Evolutionary conservation across 35 echinoderm and acorn worm species (phyloP).

Genomic region (Heliocidaris tuberculata): DNA sequence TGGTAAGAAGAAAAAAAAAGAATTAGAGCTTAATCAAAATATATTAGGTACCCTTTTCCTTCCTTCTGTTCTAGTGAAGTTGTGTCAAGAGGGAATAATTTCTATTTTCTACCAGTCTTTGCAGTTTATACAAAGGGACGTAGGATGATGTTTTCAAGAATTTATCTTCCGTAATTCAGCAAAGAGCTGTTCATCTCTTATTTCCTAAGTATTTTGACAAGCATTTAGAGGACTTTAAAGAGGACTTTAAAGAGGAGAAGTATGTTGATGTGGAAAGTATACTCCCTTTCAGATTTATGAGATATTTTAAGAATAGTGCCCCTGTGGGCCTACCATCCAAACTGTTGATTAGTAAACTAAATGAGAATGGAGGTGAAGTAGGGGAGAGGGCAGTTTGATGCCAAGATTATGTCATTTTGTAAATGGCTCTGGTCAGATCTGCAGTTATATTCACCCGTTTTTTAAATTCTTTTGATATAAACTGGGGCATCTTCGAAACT

Average conservation of each 20-base stretch:
- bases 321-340: too few species aligned
- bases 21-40: background rate
- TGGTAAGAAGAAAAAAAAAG: background rate
- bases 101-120: background rate
- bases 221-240: background rate
- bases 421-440: background rate
- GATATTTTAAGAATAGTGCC: too few species aligned
- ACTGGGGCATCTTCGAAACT: background rate
- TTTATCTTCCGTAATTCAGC: background rate
- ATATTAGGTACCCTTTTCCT: background rate
- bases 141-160: background rate
- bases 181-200: background rate
- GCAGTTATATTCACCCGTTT: background rate
- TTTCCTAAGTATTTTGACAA: background rate
- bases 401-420: background rate
- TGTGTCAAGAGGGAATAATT: background rate
- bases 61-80: background rate
- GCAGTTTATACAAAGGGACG: background rate
- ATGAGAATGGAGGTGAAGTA: background rate
- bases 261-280: background rate
- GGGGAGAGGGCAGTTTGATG: background rate
- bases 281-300: background rate
- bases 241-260: background rate
- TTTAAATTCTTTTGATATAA: background rate
- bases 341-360: too few species aligned